Evolutionary conservation across 2,888 invertebrate genomes (phyloP).

Genomic region (Clanis bilineata): DNA sequence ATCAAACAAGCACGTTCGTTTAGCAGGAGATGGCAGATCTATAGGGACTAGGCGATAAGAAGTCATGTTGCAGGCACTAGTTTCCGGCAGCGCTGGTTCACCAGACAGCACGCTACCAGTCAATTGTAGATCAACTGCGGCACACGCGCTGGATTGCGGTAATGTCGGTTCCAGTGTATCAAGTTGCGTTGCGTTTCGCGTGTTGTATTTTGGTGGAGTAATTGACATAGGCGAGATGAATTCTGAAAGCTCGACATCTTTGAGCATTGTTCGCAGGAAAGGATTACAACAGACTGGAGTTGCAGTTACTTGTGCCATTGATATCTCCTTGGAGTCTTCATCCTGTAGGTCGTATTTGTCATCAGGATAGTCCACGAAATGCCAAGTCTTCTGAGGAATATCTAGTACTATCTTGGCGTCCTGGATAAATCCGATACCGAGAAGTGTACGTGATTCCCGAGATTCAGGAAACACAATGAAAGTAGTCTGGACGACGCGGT

Average conservation of each 20-base stretch:
- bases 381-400: conserved; percentile 22
- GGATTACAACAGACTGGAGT: background rate
- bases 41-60: background rate
- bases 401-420: conserved; percentile 25
- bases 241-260: background rate
- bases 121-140: too few species aligned
- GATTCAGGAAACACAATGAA: conserved; percentile 26
- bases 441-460: conserved; percentile 19
- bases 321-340: conserved; percentile 17
- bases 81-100: too few species aligned
- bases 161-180: too few species aligned
- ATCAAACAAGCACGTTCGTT: background rate
- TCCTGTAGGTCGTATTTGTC: conserved; percentile 20
- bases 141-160: too few species aligned
- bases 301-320: background rate
- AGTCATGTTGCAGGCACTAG: too few species aligned
- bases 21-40: background rate
- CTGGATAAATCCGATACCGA: conserved; percentile 25
- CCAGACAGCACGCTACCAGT: too few species aligned
- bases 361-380: conserved; percentile 21
- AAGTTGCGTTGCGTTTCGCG: too few species aligned
- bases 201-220: too few species aligned
- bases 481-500: conserved; percentile 20
- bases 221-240: too few species aligned
- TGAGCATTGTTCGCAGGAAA: background rate